These are phyloP conservation scores for Xanthia icteritia DNA, from an alignment of 2,888 invertebrate species.

Conservation along the genomic window DNA sequence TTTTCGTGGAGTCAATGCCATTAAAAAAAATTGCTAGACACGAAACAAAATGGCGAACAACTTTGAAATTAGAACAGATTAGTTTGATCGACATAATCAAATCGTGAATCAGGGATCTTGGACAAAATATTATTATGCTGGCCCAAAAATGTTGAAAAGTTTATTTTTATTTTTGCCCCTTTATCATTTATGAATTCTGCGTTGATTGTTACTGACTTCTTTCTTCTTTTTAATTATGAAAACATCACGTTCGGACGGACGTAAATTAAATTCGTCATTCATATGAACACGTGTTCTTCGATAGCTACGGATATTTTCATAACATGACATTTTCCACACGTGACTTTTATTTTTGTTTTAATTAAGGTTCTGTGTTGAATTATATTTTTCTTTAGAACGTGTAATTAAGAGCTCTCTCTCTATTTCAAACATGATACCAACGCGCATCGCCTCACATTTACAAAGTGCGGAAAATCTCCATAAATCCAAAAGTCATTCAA, in stretches of 20 bases:
- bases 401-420: neutral
- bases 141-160: neutral
- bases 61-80: conserved; percentile 44
- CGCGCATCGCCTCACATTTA: neutral
- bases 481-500: conserved; percentile 1
- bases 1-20: neutral
- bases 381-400: neutral
- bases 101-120: neutral
- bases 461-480: conserved; percentile 2
- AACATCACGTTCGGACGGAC: conserved; percentile 45
- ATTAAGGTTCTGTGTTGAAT: neutral
- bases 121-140: neutral
- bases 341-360: conserved; percentile 33
- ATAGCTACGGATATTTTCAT: conserved; percentile 43
- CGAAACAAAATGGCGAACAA: conserved; percentile 3
- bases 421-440: neutral
- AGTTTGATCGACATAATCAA: conserved; percentile 11
- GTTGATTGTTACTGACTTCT: conserved; percentile 1
- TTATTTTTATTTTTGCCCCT: neutral
- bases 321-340: conserved; percentile 33
- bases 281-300: conserved; percentile 46
- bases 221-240: conserved; percentile 24
- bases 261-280: conserved; percentile 44
- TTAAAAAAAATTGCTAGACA: conserved; percentile 16
- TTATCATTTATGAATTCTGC: conserved; percentile 2